Percentiles rank a stretch among this genome's conserved stretches.
phyloP scores from a whole-genome alignment of 2,888 invertebrate species.

The Lochmaea crataegi region DNA sequence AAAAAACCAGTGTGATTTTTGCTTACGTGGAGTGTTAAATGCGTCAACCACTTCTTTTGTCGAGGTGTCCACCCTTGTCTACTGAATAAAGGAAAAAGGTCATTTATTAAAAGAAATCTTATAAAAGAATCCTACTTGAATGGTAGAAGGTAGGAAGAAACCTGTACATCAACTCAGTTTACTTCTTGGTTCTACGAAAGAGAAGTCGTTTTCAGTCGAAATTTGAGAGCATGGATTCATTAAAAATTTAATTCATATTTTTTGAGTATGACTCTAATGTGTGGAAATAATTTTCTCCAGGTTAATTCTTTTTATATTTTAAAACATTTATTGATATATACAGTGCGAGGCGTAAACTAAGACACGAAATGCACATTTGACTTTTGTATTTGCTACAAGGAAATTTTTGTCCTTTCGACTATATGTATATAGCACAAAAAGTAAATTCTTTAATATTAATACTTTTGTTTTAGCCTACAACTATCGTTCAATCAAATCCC shows the following conservation, averaged over 20 bases:
- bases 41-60: constrained; percentile 27
- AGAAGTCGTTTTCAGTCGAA: background rate
- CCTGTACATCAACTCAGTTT: constrained; percentile 18
- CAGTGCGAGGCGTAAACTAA: too few relatives aligned
- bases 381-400: too few relatives aligned
- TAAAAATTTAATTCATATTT: too few relatives aligned
- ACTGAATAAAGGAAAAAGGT: constrained; percentile 27
- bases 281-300: too few relatives aligned
- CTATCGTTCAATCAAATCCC: constrained; percentile 10
- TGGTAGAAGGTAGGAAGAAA: constrained; percentile 18
- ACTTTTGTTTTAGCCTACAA: constrained; percentile 28
- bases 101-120: constrained; percentile 25
- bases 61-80: constrained; percentile 40
- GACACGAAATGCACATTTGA: too few relatives aligned
- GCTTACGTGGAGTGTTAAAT: constrained; percentile 5
- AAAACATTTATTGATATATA: too few relatives aligned
- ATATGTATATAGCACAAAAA: too few relatives aligned
- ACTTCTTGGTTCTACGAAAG: background rate
- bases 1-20: background rate
- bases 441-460: too few relatives aligned
- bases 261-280: too few relatives aligned
- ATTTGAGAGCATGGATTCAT: background rate
- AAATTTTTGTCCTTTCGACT: too few relatives aligned
- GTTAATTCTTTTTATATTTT: too few relatives aligned
- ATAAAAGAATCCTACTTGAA: constrained; percentile 28